Conservation (phyloP, 92 coral and sea anemone species). For the Parazoanthus atlanticus region DNA sequence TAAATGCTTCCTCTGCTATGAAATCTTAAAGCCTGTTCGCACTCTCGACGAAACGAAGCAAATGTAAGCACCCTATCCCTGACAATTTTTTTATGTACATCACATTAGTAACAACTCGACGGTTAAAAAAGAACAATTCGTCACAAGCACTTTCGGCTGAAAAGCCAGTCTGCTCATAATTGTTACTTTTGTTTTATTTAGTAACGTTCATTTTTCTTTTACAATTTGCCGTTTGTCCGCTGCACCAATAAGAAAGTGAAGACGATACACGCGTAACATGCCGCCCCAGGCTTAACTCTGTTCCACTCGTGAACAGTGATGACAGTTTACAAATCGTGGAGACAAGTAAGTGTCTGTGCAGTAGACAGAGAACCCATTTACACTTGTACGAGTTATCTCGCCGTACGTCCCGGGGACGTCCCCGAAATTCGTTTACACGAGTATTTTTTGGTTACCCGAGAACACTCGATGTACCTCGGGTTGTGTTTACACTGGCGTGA, state of each 20-base stretch:
- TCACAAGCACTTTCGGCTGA: background rate
- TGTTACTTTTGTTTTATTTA: no score
- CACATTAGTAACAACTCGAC: background rate
- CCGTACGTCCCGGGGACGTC: no score
- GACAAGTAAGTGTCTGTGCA: background rate
- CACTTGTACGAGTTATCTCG: no score
- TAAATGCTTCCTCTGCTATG: no score
- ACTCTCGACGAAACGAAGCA: no score
- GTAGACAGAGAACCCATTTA: background rate
- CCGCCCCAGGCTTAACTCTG: background rate
- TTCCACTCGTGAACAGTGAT: background rate
- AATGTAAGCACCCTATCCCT: no score
- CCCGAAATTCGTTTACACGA: no score
- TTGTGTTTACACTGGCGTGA: no score
- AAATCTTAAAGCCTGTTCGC: no score
- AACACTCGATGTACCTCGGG: no score
- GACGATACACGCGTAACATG: background rate
- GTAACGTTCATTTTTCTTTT: background rate
- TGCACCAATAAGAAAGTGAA: background rate
- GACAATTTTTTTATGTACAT: no score
- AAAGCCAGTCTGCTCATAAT: background rate
- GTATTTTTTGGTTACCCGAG: no score
- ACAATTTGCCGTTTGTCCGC: background rate
- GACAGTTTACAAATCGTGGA: background rate
- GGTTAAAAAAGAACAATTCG: background rate